phyloP scores from a whole-genome alignment of 2,888 invertebrate genomes.

The Tenthredo amoena region DNA sequence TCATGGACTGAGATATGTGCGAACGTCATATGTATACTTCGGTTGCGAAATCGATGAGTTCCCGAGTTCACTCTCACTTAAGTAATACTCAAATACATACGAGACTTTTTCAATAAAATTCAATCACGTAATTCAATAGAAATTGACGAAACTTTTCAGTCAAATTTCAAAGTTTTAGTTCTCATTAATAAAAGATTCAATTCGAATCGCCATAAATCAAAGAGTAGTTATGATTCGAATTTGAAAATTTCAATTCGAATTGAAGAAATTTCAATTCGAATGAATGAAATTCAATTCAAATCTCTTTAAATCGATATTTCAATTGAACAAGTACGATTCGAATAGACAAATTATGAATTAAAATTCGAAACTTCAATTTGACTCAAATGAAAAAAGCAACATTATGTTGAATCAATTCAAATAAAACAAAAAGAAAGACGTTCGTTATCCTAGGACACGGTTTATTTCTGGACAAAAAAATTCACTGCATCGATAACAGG shows the following conservation, averaged over 20 bases:
- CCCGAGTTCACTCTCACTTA: neutral
- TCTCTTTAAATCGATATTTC: neutral
- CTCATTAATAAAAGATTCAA: neutral
- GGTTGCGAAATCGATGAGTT: slow-evolving; percentile 16
- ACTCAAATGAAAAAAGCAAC: neutral
- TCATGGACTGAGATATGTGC: neutral
- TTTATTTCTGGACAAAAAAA: neutral
- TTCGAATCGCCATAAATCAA: neutral
- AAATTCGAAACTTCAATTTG: neutral
- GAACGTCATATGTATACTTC: neutral
- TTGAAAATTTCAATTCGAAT: neutral
- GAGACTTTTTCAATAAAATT: neutral
- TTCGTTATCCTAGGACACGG: neutral
- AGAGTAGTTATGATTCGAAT: neutral
- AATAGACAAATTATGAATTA: neutral
- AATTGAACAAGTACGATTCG: neutral
- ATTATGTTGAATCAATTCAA: neutral
- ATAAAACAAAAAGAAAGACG: neutral
- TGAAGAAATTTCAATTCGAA: neutral
- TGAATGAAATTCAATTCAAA: neutral
- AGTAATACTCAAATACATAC: neutral
- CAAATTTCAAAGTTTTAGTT: neutral
- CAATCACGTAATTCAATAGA: neutral
- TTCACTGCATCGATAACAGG: neutral
- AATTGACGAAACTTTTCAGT: neutral